Base-by-base conservation (phyloP, 2,113 vertebrate genomes). In the Megaceryle maxima region DNA sequence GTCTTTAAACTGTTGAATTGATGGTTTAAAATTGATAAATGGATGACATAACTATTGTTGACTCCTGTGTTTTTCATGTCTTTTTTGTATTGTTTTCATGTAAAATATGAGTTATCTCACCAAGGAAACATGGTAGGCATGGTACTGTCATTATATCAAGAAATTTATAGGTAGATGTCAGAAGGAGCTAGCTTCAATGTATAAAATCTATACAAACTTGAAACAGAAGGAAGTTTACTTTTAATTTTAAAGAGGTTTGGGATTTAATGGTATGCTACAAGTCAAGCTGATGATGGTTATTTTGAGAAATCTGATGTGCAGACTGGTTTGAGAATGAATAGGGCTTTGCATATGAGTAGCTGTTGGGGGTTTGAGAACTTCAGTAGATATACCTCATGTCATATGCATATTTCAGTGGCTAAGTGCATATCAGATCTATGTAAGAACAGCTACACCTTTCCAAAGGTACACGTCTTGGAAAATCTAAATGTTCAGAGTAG, bases 11-110 rank as follows among this genome's bases (percentile, higher is more conserved):
- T 66, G 4, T 69, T 83, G 88, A 88, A 92, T 75, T 6, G 51
- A 21, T 63, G 85, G 82, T 83, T 94, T 96, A 93, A 95, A 95
- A 74, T 70, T 91, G 94, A 96, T 87, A 48, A 91, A 93, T 77
- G 92, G 43, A 46, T 67, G 87, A 59, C 68, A 86, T 74, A 87
- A 83, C 67, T 18, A 3, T 75, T 95, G 55, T 39, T 88, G 92
- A 56, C 74, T 92, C 16, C 35, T 46, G 0, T 67, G 68, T 77
- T 95, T 93, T 93, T 90, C 83, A 64, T n/a, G 82, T 55, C 72
- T 92, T 83, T 57, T 60, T 67, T 83, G 24, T 78, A 35, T 92
- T 93, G 75, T 85, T 94, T 79, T 90, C 67, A 56, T 68, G 37
- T 93, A 77, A 87, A 88, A 25, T 51, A 59, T 35, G 82, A 67